Base-by-base conservation (phyloP, 2,888 invertebrate genomes). In the Flabesymbios commensalis region DNA sequence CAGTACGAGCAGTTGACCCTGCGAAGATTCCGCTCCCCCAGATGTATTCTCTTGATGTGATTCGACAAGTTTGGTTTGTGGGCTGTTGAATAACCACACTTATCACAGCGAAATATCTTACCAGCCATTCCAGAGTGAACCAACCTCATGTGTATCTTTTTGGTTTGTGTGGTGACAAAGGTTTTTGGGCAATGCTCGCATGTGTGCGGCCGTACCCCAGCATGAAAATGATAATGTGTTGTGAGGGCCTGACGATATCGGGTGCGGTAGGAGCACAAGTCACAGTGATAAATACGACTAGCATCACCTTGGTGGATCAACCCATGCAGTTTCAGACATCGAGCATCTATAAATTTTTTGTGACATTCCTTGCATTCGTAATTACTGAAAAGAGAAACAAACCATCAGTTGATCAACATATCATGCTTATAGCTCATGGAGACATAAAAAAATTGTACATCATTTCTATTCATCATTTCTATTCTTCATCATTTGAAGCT, bases 241-340 rank as follows among this genome's bases (percentile, higher is more conserved):
- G 10, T 10, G 3, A 58, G 42, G 5, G 51, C 58, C 52, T 58
- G 58, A 36, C 29, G 32, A 41, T 58, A 58, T 4, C 58, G 32
- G 41, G 58, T 26, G n/a, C 31, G 14, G 58, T 58, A 58, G 5
- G 49, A 28, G 29, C 58, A 58, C n/a, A 33, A 41, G n/a, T 32
- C 39, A 24, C 58, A 58, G 19, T 10, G 3, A 24, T 54, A 29
- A 3, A 39, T 53, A 39, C 54, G 52, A 5, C 51, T 36, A 4
- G 59, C 49, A 33, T 58, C 58, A n/a, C 58, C 58, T 19, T n/a
- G 19, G 26, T 57, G 57, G 19, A 57, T 49, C 32, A 47, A 26
- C 31, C 19, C 33, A 49, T 57, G 57, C 31, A 26, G 19, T 10
- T 17, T 24, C 29, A 57, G 24, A 26, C 52, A 41, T 4, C 42